Conservation (phyloP, 2,888 invertebrate species). For the Melanotus villosus region DNA sequence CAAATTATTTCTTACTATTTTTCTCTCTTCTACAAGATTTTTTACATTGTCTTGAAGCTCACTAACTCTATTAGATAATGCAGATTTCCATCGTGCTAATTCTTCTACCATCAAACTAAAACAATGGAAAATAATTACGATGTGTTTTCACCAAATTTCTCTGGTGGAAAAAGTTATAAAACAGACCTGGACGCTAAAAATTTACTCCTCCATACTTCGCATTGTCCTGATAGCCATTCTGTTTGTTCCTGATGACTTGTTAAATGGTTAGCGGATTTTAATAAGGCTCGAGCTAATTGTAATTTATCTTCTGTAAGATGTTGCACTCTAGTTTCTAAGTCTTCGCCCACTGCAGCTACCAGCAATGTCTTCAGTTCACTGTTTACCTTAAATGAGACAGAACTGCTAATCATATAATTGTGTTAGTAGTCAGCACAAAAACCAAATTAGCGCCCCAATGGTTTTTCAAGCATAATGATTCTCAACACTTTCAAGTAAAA, state of each 20-base stretch:
- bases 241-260: slow-evolving; percentile 93
- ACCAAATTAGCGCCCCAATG: no score
- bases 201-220: slow-evolving; percentile 97
- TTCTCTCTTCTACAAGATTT: slow-evolving; percentile 79
- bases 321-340: slow-evolving; percentile 90
- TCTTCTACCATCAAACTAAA: slow-evolving; percentile 94
- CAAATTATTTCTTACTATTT: slow-evolving; percentile 75
- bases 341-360: slow-evolving; percentile 96
- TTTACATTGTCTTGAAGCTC: slow-evolving; percentile 80
- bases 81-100: slow-evolving; percentile 88
- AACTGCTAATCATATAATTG: not conserved
- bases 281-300: slow-evolving; percentile 86
- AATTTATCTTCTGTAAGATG: slow-evolving; percentile 93
- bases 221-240: slow-evolving; percentile 93
- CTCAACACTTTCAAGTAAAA: no score
- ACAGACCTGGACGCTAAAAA: slow-evolving; percentile 90
- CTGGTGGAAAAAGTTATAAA: not conserved
- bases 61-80: slow-evolving; percentile 79
- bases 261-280: slow-evolving; percentile 88
- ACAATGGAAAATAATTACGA: not conserved
- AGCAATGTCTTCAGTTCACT: slow-evolving; percentile 92
- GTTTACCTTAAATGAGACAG: slow-evolving; percentile 77
- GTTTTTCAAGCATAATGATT: no score
- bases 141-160: not conserved
- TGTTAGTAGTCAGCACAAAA: no score